These are phyloP conservation scores for Tetragonula clypearis DNA, from an alignment of 1,140 invertebrate genomes.

Conservation along the genomic window DNA sequence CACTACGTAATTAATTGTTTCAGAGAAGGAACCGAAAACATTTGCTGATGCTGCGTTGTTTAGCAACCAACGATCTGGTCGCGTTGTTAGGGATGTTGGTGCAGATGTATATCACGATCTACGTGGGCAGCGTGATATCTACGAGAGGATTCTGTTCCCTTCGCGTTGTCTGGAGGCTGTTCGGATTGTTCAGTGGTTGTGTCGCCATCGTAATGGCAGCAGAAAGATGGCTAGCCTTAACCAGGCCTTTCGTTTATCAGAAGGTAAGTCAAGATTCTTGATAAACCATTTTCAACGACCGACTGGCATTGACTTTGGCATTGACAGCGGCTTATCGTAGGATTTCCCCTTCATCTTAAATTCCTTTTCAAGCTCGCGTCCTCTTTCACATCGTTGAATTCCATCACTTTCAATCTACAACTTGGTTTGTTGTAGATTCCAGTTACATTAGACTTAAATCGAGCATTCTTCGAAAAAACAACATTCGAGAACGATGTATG, in stretches of 20 bases:
- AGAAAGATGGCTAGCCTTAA: conserved; percentile 92
- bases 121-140: conserved; percentile 75
- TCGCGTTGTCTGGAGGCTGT: conserved; percentile 89
- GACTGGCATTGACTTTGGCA: no score
- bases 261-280: conserved; percentile 84
- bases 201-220: conserved; percentile 93
- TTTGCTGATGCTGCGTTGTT: conserved; percentile 89
- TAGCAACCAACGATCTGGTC: conserved; percentile 90
- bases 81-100: conserved; percentile 87
- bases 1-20: conserved; percentile 34
- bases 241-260: conserved; percentile 93
- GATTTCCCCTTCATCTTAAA: neutral
- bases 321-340: neutral
- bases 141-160: conserved; percentile 84
- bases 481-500: neutral
- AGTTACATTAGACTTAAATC: neutral
- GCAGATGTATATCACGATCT: conserved; percentile 84
- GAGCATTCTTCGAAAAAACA: no score
- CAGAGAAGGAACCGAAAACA: conserved; percentile 90
- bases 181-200: conserved; percentile 92
- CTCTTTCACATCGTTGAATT: neutral
- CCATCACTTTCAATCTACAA: neutral
- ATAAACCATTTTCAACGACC: neutral
- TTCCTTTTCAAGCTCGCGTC: neutral
- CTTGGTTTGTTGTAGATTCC: neutral